Evolutionary conservation across 2,113 vertebrate species (phyloP).

Genomic region (crab-eating macaque (Macaca fascicularis)): DNA sequence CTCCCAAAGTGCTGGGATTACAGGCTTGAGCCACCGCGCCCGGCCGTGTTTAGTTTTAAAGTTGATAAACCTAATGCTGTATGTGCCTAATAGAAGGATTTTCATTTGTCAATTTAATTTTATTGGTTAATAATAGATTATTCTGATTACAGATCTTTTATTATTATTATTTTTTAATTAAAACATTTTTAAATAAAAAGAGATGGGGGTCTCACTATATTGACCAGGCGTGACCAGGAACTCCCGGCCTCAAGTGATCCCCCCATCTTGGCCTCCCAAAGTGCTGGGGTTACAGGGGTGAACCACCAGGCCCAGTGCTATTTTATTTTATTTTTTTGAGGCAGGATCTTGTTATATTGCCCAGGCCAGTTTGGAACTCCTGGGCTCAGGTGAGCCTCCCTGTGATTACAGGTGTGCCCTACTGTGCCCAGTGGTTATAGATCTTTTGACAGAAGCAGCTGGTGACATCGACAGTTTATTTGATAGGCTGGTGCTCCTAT

Average conservation of each 20-base stretch:
- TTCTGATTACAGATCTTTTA: background rate
- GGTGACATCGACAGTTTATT: background rate
- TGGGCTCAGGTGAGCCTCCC: background rate
- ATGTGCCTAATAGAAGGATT: background rate
- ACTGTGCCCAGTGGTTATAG: background rate
- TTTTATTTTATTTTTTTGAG: background rate
- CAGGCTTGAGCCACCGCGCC: too few relatives aligned
- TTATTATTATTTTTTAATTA: background rate
- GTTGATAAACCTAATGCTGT: background rate
- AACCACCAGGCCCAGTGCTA: too few relatives aligned
- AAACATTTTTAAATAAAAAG: too few relatives aligned
- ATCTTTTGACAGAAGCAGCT: slow-evolving; percentile 36
- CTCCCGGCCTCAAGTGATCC: too few relatives aligned
- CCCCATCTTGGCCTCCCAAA: too few relatives aligned
- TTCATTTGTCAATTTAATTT: background rate
- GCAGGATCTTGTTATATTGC: background rate
- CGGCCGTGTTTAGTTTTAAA: background rate
- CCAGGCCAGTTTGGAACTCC: background rate
- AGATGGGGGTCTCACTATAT: too few relatives aligned
- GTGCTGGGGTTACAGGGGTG: too few relatives aligned
- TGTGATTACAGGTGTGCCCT: background rate
- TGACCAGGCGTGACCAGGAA: too few relatives aligned
- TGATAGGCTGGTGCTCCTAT: background rate
- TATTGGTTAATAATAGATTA: background rate
- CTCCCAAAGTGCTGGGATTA: too few relatives aligned